Evolutionary conservation across 2,797 vertebrate species (phyloP).

Genomic region (Sciurus vulgaris): DNA sequence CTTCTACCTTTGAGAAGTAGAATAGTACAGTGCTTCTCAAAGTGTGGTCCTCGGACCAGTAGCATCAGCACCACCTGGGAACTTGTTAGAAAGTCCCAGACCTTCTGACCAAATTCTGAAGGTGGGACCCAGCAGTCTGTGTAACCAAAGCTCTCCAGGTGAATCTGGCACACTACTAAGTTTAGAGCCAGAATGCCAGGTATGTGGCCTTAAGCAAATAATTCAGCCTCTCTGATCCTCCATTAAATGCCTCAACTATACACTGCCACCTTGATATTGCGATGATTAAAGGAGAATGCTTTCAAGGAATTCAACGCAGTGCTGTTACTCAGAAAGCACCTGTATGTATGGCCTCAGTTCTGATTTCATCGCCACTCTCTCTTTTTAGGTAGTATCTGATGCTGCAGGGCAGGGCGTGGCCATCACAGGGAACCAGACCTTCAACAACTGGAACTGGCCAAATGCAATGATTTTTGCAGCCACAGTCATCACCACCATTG

Average conservation of each 20-base stretch:
- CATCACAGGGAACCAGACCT: conserved; percentile 95
- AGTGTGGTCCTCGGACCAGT: not conserved
- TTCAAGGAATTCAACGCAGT: not conserved
- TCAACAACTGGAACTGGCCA: conserved; percentile 99
- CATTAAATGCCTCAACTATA: not conserved
- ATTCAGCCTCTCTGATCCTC: not conserved
- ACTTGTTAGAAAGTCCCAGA: not conserved
- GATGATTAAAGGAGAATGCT: not conserved
- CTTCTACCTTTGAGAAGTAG: not conserved
- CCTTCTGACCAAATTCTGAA: not conserved
- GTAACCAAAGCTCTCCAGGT: not conserved
- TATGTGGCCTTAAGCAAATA: not conserved
- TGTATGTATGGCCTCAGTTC: not conserved
- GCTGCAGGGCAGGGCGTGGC: conserved; percentile 97
- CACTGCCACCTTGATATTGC: not conserved
- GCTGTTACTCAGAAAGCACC: not conserved
- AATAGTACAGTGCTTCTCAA: not conserved
- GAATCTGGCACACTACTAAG: not conserved
- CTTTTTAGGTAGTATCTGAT: conserved; percentile 93
- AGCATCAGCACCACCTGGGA: not conserved
- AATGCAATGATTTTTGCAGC: conserved; percentile 99
- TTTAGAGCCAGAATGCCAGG: not conserved
- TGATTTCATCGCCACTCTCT: not conserved
- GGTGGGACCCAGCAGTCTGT: not conserved
- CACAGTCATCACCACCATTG: conserved; percentile 98